phyloP scores from a whole-genome alignment of 2,113 vertebrate genomes.

The Clarias magur region DNA sequence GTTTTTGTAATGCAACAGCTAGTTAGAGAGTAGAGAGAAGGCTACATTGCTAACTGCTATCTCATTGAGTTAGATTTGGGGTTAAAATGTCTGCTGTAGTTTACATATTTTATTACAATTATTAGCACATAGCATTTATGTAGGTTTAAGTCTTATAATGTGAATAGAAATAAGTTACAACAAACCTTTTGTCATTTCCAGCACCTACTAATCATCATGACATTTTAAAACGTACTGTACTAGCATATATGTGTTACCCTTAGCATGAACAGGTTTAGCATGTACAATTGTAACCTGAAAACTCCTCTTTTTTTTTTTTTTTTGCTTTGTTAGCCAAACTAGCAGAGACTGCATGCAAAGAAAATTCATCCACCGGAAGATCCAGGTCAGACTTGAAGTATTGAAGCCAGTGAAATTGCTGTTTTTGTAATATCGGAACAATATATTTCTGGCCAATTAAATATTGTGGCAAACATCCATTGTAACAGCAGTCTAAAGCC shows the following conservation, averaged over 20 bases:
- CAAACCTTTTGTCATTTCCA: neutral
- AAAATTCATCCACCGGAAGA: neutral
- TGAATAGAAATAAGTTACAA: neutral
- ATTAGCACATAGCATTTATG: neutral
- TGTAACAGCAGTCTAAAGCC: neutral
- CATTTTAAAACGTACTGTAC: neutral
- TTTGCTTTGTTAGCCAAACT: slow-evolving; percentile 13
- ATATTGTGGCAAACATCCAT: neutral
- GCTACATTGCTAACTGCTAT: neutral
- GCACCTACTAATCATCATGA: neutral
- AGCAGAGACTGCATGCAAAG: slow-evolving; percentile 1
- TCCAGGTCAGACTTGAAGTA: neutral
- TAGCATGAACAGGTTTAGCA: neutral
- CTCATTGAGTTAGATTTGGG: neutral
- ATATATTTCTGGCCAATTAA: neutral
- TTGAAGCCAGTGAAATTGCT: neutral
- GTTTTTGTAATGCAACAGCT: neutral
- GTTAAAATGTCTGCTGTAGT: neutral
- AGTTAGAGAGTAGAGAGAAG: neutral
- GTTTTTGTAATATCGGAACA: neutral
- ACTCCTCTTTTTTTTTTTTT: neutral
- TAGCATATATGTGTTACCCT: neutral
- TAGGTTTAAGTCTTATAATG: neutral
- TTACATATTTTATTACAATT: neutral
- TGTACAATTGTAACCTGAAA: neutral